Evolutionary conservation across 1,140 invertebrate genomes (phyloP), one percentile per base, ranked within the genome.

Genomic region (Zophobas atratus): DNA sequence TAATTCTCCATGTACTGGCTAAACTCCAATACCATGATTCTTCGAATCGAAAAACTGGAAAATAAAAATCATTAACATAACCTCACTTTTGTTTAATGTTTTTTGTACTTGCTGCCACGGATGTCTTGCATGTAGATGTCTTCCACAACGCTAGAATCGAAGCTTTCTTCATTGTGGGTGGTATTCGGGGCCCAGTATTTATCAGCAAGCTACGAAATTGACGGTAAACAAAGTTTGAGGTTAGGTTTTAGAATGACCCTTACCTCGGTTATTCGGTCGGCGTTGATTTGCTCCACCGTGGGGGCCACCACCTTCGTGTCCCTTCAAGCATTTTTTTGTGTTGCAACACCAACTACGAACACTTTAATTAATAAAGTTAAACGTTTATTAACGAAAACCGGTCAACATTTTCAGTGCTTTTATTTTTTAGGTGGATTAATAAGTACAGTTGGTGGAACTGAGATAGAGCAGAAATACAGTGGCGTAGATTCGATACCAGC

Each of bases 1-100:
- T 96, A 99, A 85, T 97, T 97, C 86, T 99, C 98, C 77, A 99
- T 86, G 87, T 98, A 99, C 82, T 99, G 98, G 84, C 97, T 98
- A 84, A 99, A 98, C 87, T 99, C 98, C 41, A 99, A 87, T 90
- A 99, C 94, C 93, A 98, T 98, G 70, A 98, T 96, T 20, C 97
- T 90, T 49, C 95, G 90, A 2, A 95, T 94, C 2, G 94, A 92
- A 88, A 96, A 97, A 84, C 92, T 94, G 84, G 75, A 90, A 63
- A 43, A 55, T 55, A 6, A 60, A 70, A 60, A 49, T 78, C 6
- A 20, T 20, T 20, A 60, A 60, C 6, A 75, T 71, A 70, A 75
- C 35, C 60, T 6, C 38, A 67, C 60, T 67, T 67, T 67, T 48
- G 2, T 20, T 6, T 1, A 43, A 73, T 6, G n/a, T 72, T 76